These are phyloP conservation scores for Anastrepha ludens DNA, from an alignment of 1,140 invertebrate species.

Conservation along the genomic window DNA sequence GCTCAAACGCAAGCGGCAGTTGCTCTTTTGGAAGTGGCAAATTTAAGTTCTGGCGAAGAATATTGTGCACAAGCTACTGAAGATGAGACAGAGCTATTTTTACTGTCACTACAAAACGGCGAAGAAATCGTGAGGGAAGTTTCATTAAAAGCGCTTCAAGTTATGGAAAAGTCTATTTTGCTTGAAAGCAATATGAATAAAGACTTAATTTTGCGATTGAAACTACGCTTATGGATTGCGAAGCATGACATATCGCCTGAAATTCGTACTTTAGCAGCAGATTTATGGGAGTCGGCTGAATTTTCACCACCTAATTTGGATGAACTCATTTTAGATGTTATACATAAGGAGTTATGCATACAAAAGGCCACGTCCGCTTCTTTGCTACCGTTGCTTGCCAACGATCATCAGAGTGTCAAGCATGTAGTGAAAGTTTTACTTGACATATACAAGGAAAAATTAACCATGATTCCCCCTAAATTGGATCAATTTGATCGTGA, in stretches of 20 bases:
- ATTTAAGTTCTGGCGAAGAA: slow-evolving; percentile 79
- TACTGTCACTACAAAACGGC: slow-evolving; percentile 83
- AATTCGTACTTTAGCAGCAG: slow-evolving; percentile 81
- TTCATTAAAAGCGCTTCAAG: slow-evolving; percentile 82
- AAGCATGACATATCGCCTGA: slow-evolving; percentile 83
- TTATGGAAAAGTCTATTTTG: slow-evolving; percentile 81
- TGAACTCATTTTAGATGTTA: slow-evolving; percentile 84
- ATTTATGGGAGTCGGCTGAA: slow-evolving; percentile 81
- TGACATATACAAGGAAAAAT: slow-evolving; percentile 85
- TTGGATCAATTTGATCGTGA: slow-evolving; percentile 94
- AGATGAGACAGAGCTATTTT: slow-evolving; percentile 85
- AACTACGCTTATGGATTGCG: slow-evolving; percentile 85
- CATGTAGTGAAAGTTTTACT: slow-evolving; percentile 81
- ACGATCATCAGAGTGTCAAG: slow-evolving; percentile 77
- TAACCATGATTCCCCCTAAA: slow-evolving; percentile 87
- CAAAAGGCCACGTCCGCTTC: slow-evolving; percentile 86
- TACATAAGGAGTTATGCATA: slow-evolving; percentile 86
- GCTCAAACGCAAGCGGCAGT: slow-evolving; percentile 85
- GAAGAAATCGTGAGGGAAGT: slow-evolving; percentile 85
- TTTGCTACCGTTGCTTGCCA: slow-evolving; percentile 81
- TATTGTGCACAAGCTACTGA: slow-evolving; percentile 79
- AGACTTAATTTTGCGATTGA: slow-evolving; percentile 77
- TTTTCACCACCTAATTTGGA: slow-evolving; percentile 78
- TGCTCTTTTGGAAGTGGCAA: slow-evolving; percentile 85
- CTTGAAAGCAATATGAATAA: slow-evolving; percentile 79